These are phyloP conservation scores for Heliconius ismenius DNA, from an alignment of 2,888 invertebrate species.

Conservation along the genomic window DNA sequence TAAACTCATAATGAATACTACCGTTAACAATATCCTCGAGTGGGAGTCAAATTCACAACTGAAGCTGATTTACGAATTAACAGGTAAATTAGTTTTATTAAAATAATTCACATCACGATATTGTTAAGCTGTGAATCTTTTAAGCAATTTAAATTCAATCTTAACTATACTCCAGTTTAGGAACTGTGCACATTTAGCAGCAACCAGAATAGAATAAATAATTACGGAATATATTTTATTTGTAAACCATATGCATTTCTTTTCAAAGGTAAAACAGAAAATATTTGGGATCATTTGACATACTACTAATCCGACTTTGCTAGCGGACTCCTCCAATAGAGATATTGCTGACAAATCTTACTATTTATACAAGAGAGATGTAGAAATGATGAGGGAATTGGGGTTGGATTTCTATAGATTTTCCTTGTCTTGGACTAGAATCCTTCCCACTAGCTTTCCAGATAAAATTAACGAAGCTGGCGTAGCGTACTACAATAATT, in stretches of 20 bases:
- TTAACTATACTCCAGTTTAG: too few relatives aligned
- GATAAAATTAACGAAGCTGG: slow-evolving; percentile 79
- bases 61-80: too few relatives aligned
- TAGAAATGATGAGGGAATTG: slow-evolving; percentile 69
- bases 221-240: too few relatives aligned
- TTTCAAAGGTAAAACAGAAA: slow-evolving; percentile 75
- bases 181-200: too few relatives aligned
- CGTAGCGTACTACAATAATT: slow-evolving; percentile 58
- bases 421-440: slow-evolving; percentile 84
- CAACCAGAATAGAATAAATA: too few relatives aligned
- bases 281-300: slow-evolving; percentile 84
- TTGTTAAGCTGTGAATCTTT: too few relatives aligned
- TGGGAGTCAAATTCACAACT: too few relatives aligned
- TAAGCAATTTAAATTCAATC: too few relatives aligned
- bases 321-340: slow-evolving; percentile 79
- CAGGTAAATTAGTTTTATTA: too few relatives aligned
- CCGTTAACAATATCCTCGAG: too few relatives aligned
- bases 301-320: slow-evolving; percentile 70
- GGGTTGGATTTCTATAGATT: slow-evolving; percentile 79
- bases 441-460: slow-evolving; percentile 81
- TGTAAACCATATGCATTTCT: neutral
- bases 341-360: slow-evolving; percentile 83
- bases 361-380: slow-evolving; percentile 80
- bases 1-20: too few relatives aligned
- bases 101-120: too few relatives aligned